A percentile compares a stretch with the other conserved stretches of the same genome.
These are phyloP conservation scores for Cloeon dipterum DNA, from an alignment of 2,888 invertebrate species.

Conservation along the genomic window DNA sequence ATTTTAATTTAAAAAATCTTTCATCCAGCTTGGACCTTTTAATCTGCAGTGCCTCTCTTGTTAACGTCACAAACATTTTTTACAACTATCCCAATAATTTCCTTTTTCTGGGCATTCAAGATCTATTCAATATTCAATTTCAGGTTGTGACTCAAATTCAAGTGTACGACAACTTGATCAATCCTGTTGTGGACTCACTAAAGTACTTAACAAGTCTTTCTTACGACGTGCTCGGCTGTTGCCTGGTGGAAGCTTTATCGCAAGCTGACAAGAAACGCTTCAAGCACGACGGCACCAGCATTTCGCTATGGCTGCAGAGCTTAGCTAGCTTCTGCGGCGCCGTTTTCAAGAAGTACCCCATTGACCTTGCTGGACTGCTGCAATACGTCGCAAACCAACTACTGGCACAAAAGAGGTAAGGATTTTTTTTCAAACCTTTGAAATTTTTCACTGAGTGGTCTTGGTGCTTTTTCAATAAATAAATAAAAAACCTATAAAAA, in stretches of 20 bases:
- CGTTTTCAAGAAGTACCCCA: constrained; percentile 90
- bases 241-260: constrained; percentile 79
- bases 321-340: constrained; percentile 89
- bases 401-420: constrained; percentile 80
- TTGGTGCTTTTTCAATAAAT: no score
- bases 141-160: constrained; percentile 60
- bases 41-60: no score
- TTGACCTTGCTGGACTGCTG: constrained; percentile 82
- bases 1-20: no score
- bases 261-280: constrained; percentile 44
- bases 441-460: no score
- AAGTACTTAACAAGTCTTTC: constrained; percentile 89
- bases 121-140: no score
- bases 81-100: no score
- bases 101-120: no score
- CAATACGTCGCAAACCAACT: constrained; percentile 95
- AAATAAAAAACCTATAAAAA: no score
- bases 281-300: constrained; percentile 74
- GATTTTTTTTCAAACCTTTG: no score
- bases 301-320: constrained; percentile 85
- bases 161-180: constrained; percentile 82
- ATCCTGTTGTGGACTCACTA: constrained; percentile 90
- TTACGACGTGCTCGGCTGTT: constrained; percentile 89
- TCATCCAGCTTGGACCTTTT: no score
- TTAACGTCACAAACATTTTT: no score